Evolutionary conservation across 1,140 invertebrate species (phyloP).

Genomic region (Panagrolaimus sp.): DNA sequence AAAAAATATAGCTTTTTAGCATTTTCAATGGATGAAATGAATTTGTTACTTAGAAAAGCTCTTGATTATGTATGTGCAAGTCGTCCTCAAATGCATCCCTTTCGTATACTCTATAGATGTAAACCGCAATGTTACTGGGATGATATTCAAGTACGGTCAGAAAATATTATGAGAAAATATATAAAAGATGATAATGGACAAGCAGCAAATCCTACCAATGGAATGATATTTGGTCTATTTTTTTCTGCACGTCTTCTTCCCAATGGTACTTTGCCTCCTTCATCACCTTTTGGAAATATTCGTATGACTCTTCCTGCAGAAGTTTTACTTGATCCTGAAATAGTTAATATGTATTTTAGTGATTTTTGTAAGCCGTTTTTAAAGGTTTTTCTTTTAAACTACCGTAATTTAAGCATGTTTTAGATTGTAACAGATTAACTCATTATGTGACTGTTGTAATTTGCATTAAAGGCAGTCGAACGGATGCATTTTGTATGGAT

Average conservation of each 20-base stretch:
- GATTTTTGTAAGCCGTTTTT: not conserved
- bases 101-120: slow-evolving; percentile 43
- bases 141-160: slow-evolving; percentile 32
- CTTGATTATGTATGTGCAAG: too few species aligned
- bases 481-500: slow-evolving; percentile 27
- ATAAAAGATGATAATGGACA: slow-evolving; percentile 55
- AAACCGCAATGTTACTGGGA: slow-evolving; percentile 54
- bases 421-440: slow-evolving; percentile 36
- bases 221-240: slow-evolving; percentile 35
- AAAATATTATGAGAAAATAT: slow-evolving; percentile 47
- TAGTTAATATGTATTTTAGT: slow-evolving; percentile 18
- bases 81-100: not conserved
- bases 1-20: too few species aligned
- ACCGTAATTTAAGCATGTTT: slow-evolving; percentile 41
- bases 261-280: slow-evolving; percentile 16
- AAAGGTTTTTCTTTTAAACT: not conserved
- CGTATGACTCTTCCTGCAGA: slow-evolving; percentile 30
- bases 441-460: slow-evolving; percentile 45
- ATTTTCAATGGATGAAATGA: too few species aligned
- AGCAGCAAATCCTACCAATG: slow-evolving; percentile 47
- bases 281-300: slow-evolving; percentile 40
- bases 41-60: too few species aligned
- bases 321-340: slow-evolving; percentile 22
- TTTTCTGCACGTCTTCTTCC: slow-evolving; percentile 31
- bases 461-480: slow-evolving; percentile 19